phyloP scores from a whole-genome alignment of 2,113 vertebrate genomes.

The Saccopteryx bilineata region DNA sequence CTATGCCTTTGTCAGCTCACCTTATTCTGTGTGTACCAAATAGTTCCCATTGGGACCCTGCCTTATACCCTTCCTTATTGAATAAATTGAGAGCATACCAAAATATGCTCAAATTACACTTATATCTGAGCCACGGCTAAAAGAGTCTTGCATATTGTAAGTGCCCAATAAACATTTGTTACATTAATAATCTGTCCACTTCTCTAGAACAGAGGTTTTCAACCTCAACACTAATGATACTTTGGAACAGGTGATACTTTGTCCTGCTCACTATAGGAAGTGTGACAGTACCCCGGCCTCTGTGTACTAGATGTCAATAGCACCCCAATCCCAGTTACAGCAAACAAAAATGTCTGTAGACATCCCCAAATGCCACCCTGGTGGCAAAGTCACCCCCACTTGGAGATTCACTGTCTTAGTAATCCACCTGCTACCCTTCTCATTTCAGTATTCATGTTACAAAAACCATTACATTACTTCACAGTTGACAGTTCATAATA shows the following conservation, averaged over 20 bases:
- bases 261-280: not conserved
- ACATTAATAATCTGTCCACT: no score
- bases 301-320: not conserved
- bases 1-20: not conserved
- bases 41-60: not conserved
- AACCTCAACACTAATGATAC: not conserved
- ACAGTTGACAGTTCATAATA: not conserved
- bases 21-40: not conserved
- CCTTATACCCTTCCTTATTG: not conserved
- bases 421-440: not conserved
- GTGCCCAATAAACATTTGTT: not conserved
- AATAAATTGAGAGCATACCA: not conserved
- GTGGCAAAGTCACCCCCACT: not conserved
- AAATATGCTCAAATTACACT: not conserved
- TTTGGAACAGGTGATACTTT: not conserved
- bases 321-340: not conserved
- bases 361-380: not conserved
- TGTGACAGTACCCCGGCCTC: not conserved
- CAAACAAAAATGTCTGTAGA: not conserved
- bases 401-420: not conserved
- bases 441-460: not conserved
- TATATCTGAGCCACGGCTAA: not conserved
- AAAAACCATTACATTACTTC: not conserved
- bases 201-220: not conserved
- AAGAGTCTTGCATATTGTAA: not conserved